Evolutionary conservation across 1,140 invertebrate genomes (phyloP), one percentile per base, ranked within the genome.

Genomic region (Micrasema longulum): DNA sequence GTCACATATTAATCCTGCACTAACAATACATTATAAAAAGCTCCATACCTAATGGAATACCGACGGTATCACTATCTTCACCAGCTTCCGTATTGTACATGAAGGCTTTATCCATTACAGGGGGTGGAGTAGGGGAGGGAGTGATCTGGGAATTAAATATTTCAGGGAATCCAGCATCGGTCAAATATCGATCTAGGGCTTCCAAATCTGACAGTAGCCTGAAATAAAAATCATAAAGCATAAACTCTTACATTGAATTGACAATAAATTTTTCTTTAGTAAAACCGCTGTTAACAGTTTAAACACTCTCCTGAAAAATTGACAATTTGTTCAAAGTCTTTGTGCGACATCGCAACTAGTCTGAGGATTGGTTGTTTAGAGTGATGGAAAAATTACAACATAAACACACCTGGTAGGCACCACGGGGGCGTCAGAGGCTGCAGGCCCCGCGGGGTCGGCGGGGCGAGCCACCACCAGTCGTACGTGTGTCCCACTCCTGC

Each of bases 401-500:
- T n/a, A n/a, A n/a, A n/a, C n/a, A 31, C 26, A 84, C 83, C 86
- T 85, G 4, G 89, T 88, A 6, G 89, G 89, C 23, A 90, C 88
- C 63, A 88, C 80, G 22, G 86, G 86, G 60, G 87, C 90, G 78
- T 91, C 89, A 11, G 91, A 88, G 68, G 90, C 87, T 62, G 91
- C 86, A 23, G 80, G 79, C n/a, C 82, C 76, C 1, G 83, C 81
- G n/a, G 92, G 92, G 80, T 95, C 93, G 43, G 94, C 89, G 60
- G 93, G 92, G 69, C 97, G 88, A 31, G 96, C 97, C 38, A 99
- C 97, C 41, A 98, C 92, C 52, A 99, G 89, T 1, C 96, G 89
- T 26, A 99, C 96, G 79, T 95, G 92, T 9, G 91, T 94, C 20
- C 96, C 96, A 20, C 95, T 95, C 84, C 97, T 95, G 23, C 97